Evolutionary conservation across 2,797 vertebrate species (phyloP), one percentile per base, ranked within the genome.

Genomic region (Zalophus californianus): DNA sequence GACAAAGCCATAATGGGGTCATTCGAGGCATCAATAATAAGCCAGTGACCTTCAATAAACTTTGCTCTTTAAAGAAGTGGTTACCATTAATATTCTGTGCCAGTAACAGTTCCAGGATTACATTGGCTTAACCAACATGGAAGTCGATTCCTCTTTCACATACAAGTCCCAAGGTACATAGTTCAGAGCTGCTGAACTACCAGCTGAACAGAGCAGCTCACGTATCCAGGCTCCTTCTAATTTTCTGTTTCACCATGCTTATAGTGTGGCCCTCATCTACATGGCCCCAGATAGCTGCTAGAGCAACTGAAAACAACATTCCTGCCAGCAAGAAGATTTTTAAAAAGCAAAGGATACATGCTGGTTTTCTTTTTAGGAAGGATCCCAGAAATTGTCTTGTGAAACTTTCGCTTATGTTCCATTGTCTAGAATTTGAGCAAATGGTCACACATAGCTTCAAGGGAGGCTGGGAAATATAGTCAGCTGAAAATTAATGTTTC

Each of bases 361-460:
- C 35, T 60, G 32, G 7, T 48, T 88, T 23, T 64, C 41, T 83
- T 95, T 73, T 62, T 54, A 95, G 21, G 77, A 90, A 95, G 10
- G 29, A 91, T 70, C 41, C 35, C 35, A 92, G 52, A 95, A 91
- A 8, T 35, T 96, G 18, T 90, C 78, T 86, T 58, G 16, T 73
- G 35, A 68, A 20, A 52, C 27, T 80, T 75, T 52, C 7, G 72
- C 9, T 96, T 90, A 90, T 35, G 73, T 68, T 92, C 56, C 6
- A 35, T 83, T 83, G 54, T 29, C 21, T 87, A 90, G 64, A 91
- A 92, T 83, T 92, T 94, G n/a, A 90, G n/a, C 70, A 92, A n/a
- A 66, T 50, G 68, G 12, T 16, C 54, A 84, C 10, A 75, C 7
- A 18, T 75, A 96, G 66, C 66, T 97, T 54, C 75, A 96, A 96